Conservation (phyloP, 1,140 invertebrate species). For the Ephestia elutella region DNA sequence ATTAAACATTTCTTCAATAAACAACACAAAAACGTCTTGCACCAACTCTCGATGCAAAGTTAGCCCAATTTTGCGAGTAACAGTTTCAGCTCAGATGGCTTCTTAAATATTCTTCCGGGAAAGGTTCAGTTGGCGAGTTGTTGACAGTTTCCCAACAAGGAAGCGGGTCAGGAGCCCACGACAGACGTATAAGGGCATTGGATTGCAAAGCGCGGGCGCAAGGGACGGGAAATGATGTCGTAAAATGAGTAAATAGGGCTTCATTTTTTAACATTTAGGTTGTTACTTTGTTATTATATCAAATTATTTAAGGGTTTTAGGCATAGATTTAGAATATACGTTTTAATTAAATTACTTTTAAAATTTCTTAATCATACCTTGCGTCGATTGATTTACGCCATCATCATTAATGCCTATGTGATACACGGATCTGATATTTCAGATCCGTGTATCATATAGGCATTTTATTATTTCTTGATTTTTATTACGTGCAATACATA, state of each 20-base stretch:
- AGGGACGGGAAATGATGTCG: constrained; percentile 12
- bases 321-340: too few species aligned
- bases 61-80: background rate
- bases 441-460: too few species aligned
- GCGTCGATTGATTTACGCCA: too few species aligned
- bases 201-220: constrained; percentile 2
- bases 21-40: background rate
- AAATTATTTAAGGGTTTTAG: too few species aligned
- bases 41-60: background rate
- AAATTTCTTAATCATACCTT: too few species aligned
- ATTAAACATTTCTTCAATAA: too few species aligned
- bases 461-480: too few species aligned
- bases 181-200: constrained; percentile 20
- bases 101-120: constrained; percentile 9
- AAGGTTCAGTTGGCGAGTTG: background rate
- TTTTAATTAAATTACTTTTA: too few species aligned
- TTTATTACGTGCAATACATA: background rate
- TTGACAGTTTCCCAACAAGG: constrained; percentile 11
- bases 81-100: background rate
- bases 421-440: too few species aligned
- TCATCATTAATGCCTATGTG: too few species aligned
- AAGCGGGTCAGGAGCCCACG: constrained; percentile 14
- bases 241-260: background rate
- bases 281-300: background rate
- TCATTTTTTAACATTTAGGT: background rate